Percentiles rank a stretch among this genome's conserved stretches.
These are phyloP conservation scores for Festucalex cinctus DNA, from an alignment of 2,113 vertebrate species.

Conservation along the genomic window DNA sequence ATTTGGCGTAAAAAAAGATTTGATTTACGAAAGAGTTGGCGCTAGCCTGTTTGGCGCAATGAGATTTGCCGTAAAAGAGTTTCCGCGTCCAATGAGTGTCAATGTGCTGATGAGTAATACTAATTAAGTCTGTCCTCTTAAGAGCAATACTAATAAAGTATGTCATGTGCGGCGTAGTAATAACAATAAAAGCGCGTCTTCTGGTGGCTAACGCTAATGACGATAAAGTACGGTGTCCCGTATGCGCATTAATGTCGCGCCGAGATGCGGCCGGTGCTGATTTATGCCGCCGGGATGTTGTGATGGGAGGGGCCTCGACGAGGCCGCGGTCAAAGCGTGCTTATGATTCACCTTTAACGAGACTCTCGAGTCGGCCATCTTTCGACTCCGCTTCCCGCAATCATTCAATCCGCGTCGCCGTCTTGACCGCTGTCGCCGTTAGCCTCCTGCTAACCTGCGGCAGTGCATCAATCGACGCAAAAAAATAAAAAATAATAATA, in stretches of 20 bases:
- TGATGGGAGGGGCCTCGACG: too few relatives aligned
- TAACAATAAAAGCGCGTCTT: too few relatives aligned
- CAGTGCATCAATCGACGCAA: background rate
- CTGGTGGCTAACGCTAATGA: too few relatives aligned
- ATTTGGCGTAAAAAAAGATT: too few relatives aligned
- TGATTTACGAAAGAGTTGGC: too few relatives aligned
- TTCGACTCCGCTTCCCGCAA: conserved; percentile 20
- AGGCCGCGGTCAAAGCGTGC: conserved; percentile 9
- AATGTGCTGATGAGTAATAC: too few relatives aligned
- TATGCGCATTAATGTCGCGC: background rate
- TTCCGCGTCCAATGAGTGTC: background rate
- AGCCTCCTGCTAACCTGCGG: conserved; percentile 15
- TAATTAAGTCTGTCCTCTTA: too few relatives aligned
- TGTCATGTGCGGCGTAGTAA: too few relatives aligned
- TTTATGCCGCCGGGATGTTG: background rate
- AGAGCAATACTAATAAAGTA: too few relatives aligned
- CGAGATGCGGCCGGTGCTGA: background rate
- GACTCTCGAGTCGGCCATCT: conserved; percentile 1
- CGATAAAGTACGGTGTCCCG: too few relatives aligned
- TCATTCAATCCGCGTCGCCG: background rate
- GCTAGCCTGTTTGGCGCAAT: background rate
- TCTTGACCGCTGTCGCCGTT: background rate
- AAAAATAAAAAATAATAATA: background rate
- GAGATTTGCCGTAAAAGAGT: background rate
- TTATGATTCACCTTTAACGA: conserved; percentile 3